phyloP scores from a whole-genome alignment of 2,888 invertebrate genomes.

The Caenorhabditis sp. region DNA sequence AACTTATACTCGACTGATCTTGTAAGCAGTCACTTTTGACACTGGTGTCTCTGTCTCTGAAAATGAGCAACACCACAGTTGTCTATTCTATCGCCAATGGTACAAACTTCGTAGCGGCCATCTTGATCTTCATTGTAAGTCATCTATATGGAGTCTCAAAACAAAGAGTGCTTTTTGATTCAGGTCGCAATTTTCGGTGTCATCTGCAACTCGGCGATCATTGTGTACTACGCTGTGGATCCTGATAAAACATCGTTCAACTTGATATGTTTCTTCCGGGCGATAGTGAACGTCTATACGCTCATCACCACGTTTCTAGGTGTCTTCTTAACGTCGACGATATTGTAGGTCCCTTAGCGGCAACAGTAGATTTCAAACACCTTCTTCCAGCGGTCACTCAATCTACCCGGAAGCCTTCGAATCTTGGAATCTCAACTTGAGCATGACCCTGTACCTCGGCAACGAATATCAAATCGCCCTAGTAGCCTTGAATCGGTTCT shows the following conservation, averaged over 20 bases:
- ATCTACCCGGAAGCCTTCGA: constrained; percentile 20
- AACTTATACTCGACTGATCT: no score
- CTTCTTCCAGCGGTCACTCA: constrained; percentile 22
- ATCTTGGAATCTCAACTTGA: constrained; percentile 25
- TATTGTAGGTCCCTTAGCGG: constrained; percentile 34
- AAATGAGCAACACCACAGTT: not conserved
- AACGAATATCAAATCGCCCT: constrained; percentile 44
- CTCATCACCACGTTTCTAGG: constrained; percentile 25
- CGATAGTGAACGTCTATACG: constrained; percentile 36
- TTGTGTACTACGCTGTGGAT: constrained; percentile 7
- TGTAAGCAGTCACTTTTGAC: no score
- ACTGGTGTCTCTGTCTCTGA: no score
- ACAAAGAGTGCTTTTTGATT: not conserved
- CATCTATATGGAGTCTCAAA: no score
- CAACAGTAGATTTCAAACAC: no score
- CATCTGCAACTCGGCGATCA: constrained; percentile 24
- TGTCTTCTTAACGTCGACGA: constrained; percentile 27
- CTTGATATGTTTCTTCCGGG: no score
- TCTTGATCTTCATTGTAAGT: not conserved
- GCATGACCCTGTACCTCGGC: constrained; percentile 41
- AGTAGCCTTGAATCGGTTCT: constrained; percentile 44
- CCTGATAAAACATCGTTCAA: constrained; percentile 40
- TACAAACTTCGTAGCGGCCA: not conserved
- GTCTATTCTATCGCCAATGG: not conserved
- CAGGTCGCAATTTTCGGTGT: constrained; percentile 38